Conservation (phyloP, 2,113 vertebrate species). For the Heterotilapia buettikoferi region DNA sequence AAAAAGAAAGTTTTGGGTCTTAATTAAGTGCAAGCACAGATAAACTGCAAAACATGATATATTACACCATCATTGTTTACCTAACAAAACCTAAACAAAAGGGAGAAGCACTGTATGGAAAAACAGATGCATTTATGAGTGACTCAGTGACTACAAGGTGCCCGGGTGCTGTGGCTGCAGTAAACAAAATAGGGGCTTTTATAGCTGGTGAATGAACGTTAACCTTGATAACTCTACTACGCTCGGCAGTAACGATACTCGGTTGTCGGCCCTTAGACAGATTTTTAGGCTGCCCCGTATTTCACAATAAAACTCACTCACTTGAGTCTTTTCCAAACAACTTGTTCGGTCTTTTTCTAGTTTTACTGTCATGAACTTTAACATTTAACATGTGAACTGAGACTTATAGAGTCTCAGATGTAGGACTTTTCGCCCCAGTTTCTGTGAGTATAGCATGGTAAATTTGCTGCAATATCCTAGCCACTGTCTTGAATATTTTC, state of each 20-base stretch:
- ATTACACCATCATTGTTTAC: not conserved
- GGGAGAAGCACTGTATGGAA: not conserved
- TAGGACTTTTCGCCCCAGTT: not conserved
- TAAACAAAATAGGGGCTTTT: not conserved
- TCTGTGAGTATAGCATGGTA: not conserved
- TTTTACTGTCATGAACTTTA: not conserved
- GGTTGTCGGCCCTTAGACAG: not conserved
- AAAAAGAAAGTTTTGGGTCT: not conserved
- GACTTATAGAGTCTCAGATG: not conserved
- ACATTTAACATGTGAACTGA: not conserved
- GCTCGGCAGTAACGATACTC: not conserved
- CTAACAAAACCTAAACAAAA: not conserved
- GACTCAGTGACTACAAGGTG: not conserved
- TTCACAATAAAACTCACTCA: not conserved
- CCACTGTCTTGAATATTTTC: not conserved
- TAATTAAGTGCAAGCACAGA: not conserved
- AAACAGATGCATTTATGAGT: not conserved
- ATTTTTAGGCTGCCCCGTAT: not conserved
- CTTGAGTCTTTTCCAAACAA: not conserved
- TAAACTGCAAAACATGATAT: not conserved
- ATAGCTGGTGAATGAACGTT: not conserved
- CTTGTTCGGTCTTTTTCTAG: not conserved
- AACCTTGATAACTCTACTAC: conserved; percentile 3
- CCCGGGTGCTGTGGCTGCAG: accelerated
- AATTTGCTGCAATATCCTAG: not conserved